phyloP scores from a whole-genome alignment of 2,888 invertebrate genomes.

The Axea sp. region DNA sequence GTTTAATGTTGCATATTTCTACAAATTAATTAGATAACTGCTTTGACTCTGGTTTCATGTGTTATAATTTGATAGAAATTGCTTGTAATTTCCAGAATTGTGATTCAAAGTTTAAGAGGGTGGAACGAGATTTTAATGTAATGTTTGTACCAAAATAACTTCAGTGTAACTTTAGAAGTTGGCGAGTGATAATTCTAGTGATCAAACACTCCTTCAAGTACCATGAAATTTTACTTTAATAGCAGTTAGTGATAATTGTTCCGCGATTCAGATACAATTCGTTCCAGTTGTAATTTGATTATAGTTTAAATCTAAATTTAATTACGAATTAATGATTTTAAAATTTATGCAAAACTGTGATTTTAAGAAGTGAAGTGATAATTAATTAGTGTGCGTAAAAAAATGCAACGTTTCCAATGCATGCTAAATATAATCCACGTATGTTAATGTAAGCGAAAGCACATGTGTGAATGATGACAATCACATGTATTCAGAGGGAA shows the following conservation, averaged over 20 bases:
- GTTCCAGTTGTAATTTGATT: not conserved
- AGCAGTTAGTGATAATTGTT: too few species aligned
- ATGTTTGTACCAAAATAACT: slow-evolving; percentile 74
- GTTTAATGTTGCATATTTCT: too few species aligned
- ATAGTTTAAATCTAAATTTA: too few species aligned
- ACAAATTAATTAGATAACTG: too few species aligned
- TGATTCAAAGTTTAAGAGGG: slow-evolving; percentile 59
- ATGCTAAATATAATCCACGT: slow-evolving; percentile 75
- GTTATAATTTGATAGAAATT: too few species aligned
- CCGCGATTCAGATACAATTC: not conserved
- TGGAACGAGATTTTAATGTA: slow-evolving; percentile 63
- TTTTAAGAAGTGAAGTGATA: too few species aligned
- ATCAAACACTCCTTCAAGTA: slow-evolving; percentile 39
- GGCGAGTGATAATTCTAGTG: slow-evolving; percentile 48
- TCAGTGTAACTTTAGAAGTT: slow-evolving; percentile 68
- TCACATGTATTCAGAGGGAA: slow-evolving; percentile 64
- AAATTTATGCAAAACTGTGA: too few species aligned
- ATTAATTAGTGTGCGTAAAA: slow-evolving; percentile 18
- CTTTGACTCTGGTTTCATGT: too few species aligned
- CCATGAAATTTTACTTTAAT: too few species aligned
- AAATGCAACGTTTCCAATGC: slow-evolving; percentile 61
- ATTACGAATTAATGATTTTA: too few species aligned
- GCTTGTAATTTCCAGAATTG: too few species aligned
- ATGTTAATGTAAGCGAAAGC: slow-evolving; percentile 73
- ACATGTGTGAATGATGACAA: slow-evolving; percentile 67